These are phyloP conservation scores for Atlantisia rogersi DNA, from an alignment of 2,113 vertebrate genomes.

Conservation along the genomic window DNA sequence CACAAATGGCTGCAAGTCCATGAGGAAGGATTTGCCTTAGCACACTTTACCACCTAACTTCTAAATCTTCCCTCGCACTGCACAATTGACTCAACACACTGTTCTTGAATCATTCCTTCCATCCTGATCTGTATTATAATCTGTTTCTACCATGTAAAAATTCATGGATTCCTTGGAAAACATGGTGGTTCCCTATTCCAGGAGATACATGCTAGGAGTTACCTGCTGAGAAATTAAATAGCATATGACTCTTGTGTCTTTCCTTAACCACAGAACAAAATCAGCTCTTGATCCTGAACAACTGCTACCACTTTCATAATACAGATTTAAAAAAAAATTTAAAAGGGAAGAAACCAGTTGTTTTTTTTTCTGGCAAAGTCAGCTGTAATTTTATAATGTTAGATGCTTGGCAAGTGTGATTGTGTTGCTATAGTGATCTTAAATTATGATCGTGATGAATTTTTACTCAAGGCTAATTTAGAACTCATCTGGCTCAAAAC, in stretches of 20 bases:
- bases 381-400: background rate
- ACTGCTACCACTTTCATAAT: background rate
- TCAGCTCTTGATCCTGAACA: background rate
- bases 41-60: background rate
- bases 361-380: background rate
- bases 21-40: background rate
- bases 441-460: constrained; percentile 6
- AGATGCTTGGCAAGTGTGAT: background rate
- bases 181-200: background rate
- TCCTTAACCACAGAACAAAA: background rate
- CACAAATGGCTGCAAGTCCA: background rate
- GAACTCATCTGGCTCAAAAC: background rate
- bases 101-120: background rate
- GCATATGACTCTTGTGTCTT: background rate
- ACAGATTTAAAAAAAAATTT: background rate
- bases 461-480: constrained; percentile 40
- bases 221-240: background rate
- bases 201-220: background rate
- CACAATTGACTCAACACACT: background rate
- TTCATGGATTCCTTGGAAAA: background rate
- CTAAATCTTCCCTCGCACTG: background rate
- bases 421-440: constrained; percentile 55
- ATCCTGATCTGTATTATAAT: background rate
- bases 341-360: background rate
- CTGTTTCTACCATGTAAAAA: background rate